Evolutionary conservation across 2,888 invertebrate species (phyloP).

Genomic region (Hirtodrosophila confusa): DNA sequence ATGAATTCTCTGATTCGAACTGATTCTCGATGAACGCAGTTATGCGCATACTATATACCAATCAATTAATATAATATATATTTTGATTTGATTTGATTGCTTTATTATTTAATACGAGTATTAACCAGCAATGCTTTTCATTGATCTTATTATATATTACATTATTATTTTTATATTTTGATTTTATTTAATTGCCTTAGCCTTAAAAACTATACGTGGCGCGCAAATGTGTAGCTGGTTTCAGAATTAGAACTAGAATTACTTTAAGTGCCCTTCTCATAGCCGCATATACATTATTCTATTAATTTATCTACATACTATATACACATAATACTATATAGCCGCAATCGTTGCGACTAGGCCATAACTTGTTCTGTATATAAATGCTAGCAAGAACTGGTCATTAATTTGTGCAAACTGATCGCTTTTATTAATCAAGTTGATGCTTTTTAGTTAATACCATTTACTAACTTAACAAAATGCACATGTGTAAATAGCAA

Average conservation of each 20-base stretch:
- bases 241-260: slow-evolving; percentile 8
- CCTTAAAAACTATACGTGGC: slow-evolving; percentile 32
- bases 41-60: slow-evolving; percentile 1
- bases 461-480: slow-evolving; percentile 59
- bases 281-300: slow-evolving; percentile 10
- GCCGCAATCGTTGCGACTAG: background rate
- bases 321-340: slow-evolving; percentile 10
- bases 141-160: slow-evolving; percentile 13
- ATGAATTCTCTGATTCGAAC: too few relatives aligned
- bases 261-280: slow-evolving; percentile 16
- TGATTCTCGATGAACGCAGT: background rate
- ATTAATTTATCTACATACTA: slow-evolving; percentile 14
- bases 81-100: background rate
- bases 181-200: too few relatives aligned
- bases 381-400: slow-evolving; percentile 56
- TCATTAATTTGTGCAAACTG: slow-evolving; percentile 60
- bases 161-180: slow-evolving; percentile 15
- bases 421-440: slow-evolving; percentile 55
- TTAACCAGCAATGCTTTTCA: slow-evolving; percentile 35
- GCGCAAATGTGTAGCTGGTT: slow-evolving; percentile 53
- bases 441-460: slow-evolving; percentile 51
- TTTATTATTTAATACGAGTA: background rate
- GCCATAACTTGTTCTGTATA: slow-evolving; percentile 54
- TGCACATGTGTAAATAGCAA: slow-evolving; percentile 48
- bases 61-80: background rate